Conservation (phyloP, 2,113 vertebrate genomes). For the Megaceryle maxima region DNA sequence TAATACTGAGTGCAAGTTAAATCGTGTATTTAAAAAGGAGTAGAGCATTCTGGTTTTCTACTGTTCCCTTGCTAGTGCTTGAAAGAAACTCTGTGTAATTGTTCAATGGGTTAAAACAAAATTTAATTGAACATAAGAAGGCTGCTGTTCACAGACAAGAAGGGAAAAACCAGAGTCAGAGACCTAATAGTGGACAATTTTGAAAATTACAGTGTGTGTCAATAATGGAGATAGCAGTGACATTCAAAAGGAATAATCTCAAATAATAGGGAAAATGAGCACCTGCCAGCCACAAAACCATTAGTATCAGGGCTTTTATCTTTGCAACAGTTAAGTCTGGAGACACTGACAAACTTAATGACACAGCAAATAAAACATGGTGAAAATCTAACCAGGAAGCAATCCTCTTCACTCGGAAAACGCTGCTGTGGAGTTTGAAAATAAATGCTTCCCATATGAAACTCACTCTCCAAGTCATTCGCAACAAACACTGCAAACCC, state of each 20-base stretch:
- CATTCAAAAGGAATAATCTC: slow-evolving; percentile 60
- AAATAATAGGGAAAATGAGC: slow-evolving; percentile 50
- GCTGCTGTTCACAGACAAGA: slow-evolving; percentile 20
- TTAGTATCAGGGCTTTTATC: slow-evolving; percentile 61
- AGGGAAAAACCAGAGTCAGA: slow-evolving; percentile 14
- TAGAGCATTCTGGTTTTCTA: neutral
- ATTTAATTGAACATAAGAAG: slow-evolving; percentile 30
- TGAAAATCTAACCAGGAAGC: neutral
- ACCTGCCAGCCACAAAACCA: slow-evolving; percentile 61
- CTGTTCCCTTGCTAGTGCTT: neutral
- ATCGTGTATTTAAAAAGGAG: neutral
- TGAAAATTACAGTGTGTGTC: slow-evolving; percentile 64
- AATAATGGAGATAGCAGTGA: slow-evolving; percentile 58
- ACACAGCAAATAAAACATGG: slow-evolving; percentile 29
- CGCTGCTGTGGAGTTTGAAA: neutral
- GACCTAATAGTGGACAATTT: slow-evolving; percentile 70
- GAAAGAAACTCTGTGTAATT: neutral
- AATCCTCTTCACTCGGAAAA: neutral
- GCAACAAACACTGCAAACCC: neutral
- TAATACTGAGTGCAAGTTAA: neutral
- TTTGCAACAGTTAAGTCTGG: slow-evolving; percentile 45
- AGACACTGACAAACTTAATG: slow-evolving; percentile 50
- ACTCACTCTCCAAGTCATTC: neutral
- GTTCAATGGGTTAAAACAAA: slow-evolving; percentile 43
- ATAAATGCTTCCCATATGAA: neutral